These are phyloP conservation scores for Drosophila tropicalis DNA, from an alignment of 1,140 invertebrate genomes.

Conservation along the genomic window DNA sequence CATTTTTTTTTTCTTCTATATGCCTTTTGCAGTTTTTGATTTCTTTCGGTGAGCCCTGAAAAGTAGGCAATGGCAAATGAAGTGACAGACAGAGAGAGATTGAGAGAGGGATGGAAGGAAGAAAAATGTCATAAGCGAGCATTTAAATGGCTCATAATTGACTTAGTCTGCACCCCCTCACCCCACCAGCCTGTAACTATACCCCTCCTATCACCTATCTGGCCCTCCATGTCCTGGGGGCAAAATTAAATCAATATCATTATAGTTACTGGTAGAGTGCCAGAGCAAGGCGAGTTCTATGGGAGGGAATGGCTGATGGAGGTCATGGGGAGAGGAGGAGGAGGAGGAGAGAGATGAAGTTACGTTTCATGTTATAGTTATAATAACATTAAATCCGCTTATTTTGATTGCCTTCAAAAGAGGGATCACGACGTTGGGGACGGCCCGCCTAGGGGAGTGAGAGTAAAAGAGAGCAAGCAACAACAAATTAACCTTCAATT, in stretches of 20 bases:
- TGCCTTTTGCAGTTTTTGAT: neutral
- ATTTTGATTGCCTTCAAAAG: conserved; percentile 60
- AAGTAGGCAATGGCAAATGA: conserved; percentile 57
- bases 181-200: neutral
- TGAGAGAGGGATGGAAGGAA: neutral
- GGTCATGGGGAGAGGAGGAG: neutral
- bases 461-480: neutral
- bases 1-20: conserved; percentile 57
- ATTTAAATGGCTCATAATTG: conserved; percentile 52
- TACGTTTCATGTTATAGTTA: conserved; percentile 47
- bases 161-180: conserved; percentile 30
- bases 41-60: conserved; percentile 30
- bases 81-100: neutral
- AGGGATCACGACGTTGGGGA: neutral
- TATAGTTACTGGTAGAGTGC: conserved; percentile 48
- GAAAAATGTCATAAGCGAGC: conserved; percentile 16
- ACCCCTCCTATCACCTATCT: neutral
- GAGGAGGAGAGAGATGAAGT: neutral
- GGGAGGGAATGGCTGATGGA: neutral
- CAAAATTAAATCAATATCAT: conserved; percentile 66
- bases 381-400: conserved; percentile 70
- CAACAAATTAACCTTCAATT: conserved; percentile 68
- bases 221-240: neutral
- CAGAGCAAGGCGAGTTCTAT: too few species aligned
- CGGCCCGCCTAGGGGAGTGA: too few species aligned